phyloP scores from a whole-genome alignment of 2,113 vertebrate species.

The Bungarus multicinctus region DNA sequence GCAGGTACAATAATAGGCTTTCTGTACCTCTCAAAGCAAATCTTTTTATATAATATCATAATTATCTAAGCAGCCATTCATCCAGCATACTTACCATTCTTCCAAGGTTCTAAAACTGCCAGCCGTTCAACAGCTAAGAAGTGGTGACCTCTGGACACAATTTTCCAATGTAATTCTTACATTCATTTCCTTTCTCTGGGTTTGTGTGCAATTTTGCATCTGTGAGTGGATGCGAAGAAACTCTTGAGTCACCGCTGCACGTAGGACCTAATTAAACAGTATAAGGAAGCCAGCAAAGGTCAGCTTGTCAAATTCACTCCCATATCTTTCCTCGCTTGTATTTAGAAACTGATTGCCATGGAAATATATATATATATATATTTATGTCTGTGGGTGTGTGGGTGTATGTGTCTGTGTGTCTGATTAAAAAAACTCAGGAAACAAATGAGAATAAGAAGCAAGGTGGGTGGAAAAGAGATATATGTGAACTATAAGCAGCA shows the following conservation, averaged over 20 bases:
- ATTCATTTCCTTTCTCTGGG: not conserved
- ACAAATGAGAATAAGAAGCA: conserved; percentile 53
- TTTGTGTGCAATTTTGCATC: conserved; percentile 38
- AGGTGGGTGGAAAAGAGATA: not conserved
- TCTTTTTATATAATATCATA: conserved; percentile 42
- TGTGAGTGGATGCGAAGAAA: conserved; percentile 35
- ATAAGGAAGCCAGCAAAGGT: conserved; percentile 76
- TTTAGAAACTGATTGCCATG: conserved; percentile 75
- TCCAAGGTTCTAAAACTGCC: conserved; percentile 59
- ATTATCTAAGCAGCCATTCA: conserved; percentile 52
- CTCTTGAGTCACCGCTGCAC: conserved; percentile 70
- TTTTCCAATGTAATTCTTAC: conserved; percentile 32
- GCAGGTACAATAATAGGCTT: conserved; percentile 37
- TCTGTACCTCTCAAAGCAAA: conserved; percentile 29
- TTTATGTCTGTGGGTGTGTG: too few species aligned
- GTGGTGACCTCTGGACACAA: conserved; percentile 73
- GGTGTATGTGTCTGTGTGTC: too few species aligned
- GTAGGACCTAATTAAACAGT: conserved; percentile 81
- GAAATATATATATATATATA: conserved; percentile 39
- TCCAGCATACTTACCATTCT: conserved; percentile 40
- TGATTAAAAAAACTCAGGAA: conserved; percentile 34
- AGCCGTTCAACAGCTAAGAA: conserved; percentile 65
- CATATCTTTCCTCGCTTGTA: conserved; percentile 74
- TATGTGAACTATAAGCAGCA: conserved; percentile 37
- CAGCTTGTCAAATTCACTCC: conserved; percentile 79